Conservation (phyloP, 2,113 vertebrate genomes). For the Triplophysa siluroides region DNA sequence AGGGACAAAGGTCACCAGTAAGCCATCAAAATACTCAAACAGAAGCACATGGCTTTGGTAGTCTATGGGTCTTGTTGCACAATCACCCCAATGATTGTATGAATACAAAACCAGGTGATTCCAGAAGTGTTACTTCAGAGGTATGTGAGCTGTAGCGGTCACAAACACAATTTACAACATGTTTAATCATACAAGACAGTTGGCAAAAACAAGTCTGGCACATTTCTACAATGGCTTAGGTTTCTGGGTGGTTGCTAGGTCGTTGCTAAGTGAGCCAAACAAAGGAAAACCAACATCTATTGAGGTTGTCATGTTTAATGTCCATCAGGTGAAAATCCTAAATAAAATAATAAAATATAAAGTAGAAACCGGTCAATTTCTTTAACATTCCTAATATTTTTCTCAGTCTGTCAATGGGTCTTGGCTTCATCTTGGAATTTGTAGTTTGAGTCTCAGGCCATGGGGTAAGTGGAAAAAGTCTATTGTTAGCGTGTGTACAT, state of each 20-base stretch:
- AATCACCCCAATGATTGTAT: not conserved
- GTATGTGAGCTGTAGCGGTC: not conserved
- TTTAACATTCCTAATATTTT: too few relatives aligned
- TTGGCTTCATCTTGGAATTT: constrained; percentile 29
- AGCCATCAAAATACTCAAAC: too few relatives aligned
- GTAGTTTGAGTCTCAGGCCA: constrained; percentile 1
- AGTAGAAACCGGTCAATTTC: too few relatives aligned
- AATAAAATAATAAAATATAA: too few relatives aligned
- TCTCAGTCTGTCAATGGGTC: constrained; percentile 1
- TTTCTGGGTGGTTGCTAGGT: too few relatives aligned
- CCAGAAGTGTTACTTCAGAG: not conserved
- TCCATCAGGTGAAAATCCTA: too few relatives aligned
- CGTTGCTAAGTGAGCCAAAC: too few relatives aligned
- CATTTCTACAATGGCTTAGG: too few relatives aligned
- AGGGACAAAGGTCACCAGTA: too few relatives aligned
- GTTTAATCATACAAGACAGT: not conserved
- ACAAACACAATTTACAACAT: not conserved
- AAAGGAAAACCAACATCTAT: too few relatives aligned
- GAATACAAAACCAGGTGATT: not conserved
- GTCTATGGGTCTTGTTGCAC: not conserved
- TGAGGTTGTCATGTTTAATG: too few relatives aligned
- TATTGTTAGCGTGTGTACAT: constrained; percentile 54
- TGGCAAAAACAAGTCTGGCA: not conserved
- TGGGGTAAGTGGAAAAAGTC: constrained; percentile 49
- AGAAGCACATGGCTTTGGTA: not conserved